Evolutionary conservation across 2,888 invertebrate species (phyloP).

Genomic region (Congeria kusceri): DNA sequence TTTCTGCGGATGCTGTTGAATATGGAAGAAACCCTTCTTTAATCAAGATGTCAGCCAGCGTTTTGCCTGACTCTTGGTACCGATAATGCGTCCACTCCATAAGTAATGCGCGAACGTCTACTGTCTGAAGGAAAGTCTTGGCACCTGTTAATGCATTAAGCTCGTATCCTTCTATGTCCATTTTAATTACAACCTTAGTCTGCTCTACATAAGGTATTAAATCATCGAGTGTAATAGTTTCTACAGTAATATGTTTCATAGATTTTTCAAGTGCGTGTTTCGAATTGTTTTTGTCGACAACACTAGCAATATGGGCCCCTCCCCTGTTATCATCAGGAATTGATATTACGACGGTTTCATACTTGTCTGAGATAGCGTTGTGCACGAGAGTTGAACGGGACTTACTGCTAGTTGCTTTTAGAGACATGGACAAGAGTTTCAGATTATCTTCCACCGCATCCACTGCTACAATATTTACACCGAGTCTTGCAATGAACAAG

Average conservation of each 20-base stretch:
- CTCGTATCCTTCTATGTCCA: conserved; percentile 79
- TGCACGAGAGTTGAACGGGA: conserved; percentile 64
- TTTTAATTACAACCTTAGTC: conserved; percentile 72
- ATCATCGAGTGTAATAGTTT: conserved; percentile 72
- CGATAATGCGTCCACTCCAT: conserved; percentile 79
- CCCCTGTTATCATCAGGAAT: conserved; percentile 68
- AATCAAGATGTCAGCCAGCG: conserved; percentile 64
- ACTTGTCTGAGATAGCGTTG: conserved; percentile 71
- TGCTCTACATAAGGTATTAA: conserved; percentile 56
- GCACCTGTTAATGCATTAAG: conserved; percentile 65
- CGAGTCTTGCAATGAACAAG: conserved; percentile 65
- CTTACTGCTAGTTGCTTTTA: conserved; percentile 40
- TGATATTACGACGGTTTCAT: conserved; percentile 53
- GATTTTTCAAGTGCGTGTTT: not conserved
- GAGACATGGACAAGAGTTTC: conserved; percentile 57
- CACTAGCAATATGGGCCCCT: conserved; percentile 65
- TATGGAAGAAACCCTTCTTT: conserved; percentile 73
- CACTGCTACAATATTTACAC: conserved; percentile 63
- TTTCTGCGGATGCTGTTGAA: conserved; percentile 26
- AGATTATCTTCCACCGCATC: conserved; percentile 63
- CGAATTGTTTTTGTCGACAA: conserved; percentile 2
- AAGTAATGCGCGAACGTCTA: conserved; percentile 70
- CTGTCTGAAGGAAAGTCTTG: conserved; percentile 65
- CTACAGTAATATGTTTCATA: conserved; percentile 23
- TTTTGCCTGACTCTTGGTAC: conserved; percentile 52